These are phyloP conservation scores for Gambusia affinis DNA, from an alignment of 2,113 vertebrate genomes.

Conservation along the genomic window DNA sequence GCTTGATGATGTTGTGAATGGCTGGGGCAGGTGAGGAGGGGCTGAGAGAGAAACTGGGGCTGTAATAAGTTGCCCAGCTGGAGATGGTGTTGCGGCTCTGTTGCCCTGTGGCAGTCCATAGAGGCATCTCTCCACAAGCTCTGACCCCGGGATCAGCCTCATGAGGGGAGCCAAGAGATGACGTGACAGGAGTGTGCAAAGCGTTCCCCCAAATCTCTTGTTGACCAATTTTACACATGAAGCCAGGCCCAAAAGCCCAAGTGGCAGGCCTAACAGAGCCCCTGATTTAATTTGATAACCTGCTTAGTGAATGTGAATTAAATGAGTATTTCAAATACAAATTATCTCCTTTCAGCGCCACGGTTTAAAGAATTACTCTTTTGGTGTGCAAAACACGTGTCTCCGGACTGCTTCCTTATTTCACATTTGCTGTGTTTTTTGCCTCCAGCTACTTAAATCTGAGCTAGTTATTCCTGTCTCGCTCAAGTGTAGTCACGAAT, in stretches of 20 bases:
- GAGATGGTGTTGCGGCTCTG: slow-evolving; percentile 94
- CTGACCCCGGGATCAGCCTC: slow-evolving; percentile 89
- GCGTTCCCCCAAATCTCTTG: slow-evolving; percentile 93
- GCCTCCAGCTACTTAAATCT: slow-evolving; percentile 33
- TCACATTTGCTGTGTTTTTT: slow-evolving; percentile 59
- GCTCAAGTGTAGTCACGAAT: slow-evolving; percentile 7
- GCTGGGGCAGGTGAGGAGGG: slow-evolving; percentile 91
- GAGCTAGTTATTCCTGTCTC: slow-evolving; percentile 29
- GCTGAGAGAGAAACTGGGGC: slow-evolving; percentile 79
- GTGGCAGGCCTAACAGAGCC: slow-evolving; percentile 90
- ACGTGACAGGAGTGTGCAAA: slow-evolving; percentile 94
- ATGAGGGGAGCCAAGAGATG: slow-evolving; percentile 87
- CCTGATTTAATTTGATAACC: slow-evolving; percentile 98
- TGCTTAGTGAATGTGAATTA: slow-evolving; percentile 97
- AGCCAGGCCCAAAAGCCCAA: slow-evolving; percentile 88
- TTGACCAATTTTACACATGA: slow-evolving; percentile 99
- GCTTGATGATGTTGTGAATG: slow-evolving; percentile 98
- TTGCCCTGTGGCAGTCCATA: slow-evolving; percentile 93
- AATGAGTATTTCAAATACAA: slow-evolving; percentile 92
- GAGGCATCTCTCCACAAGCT: slow-evolving; percentile 90
- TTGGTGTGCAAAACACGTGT: slow-evolving; percentile 61
- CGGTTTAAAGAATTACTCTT: slow-evolving; percentile 59
- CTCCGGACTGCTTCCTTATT: slow-evolving; percentile 40
- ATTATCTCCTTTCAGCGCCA: slow-evolving; percentile 66
- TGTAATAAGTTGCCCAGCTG: slow-evolving; percentile 98